Evolutionary conservation across 2,797 vertebrate species (phyloP).

Genomic region (Naso thynnoides): DNA sequence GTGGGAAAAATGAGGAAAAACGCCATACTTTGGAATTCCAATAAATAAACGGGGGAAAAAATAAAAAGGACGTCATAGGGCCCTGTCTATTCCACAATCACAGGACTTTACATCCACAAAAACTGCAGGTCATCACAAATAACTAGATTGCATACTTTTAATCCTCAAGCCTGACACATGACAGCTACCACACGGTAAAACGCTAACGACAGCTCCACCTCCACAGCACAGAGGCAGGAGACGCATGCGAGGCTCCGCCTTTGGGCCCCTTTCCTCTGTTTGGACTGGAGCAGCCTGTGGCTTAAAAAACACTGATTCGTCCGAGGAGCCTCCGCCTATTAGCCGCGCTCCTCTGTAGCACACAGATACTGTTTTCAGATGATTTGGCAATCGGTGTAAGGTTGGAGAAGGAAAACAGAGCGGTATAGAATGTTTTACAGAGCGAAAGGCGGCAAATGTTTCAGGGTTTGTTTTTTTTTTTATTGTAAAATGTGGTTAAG

Average conservation of each 20-base stretch:
- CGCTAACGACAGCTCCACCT: not conserved
- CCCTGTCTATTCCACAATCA: conserved; percentile 36
- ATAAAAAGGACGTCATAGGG: no score
- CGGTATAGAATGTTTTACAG: no score
- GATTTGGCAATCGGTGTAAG: not conserved
- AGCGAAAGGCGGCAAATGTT: not conserved
- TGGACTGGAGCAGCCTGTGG: not conserved
- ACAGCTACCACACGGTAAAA: conserved; percentile 27
- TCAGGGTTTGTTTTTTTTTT: no score
- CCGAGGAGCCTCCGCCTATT: conserved; percentile 1
- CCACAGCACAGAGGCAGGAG: conserved; percentile 31
- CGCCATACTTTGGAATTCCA: no score
- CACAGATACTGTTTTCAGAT: not conserved
- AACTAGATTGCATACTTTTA: conserved; percentile 68
- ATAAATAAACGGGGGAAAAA: no score
- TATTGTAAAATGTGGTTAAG: not conserved
- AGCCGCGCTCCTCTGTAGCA: not conserved
- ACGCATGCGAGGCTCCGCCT: not conserved
- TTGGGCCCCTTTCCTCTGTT: conserved; percentile 2
- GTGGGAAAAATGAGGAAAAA: no score
- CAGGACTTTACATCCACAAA: conserved; percentile 40
- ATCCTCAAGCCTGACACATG: conserved; percentile 16
- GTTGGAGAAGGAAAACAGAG: not conserved
- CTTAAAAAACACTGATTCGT: conserved; percentile 35
- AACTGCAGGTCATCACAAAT: conserved; percentile 22